A percentile compares a stretch with the other conserved stretches of the same genome.
Evolutionary conservation across 2,888 invertebrate genomes (phyloP).

Genomic region (Acleris cristana): DNA sequence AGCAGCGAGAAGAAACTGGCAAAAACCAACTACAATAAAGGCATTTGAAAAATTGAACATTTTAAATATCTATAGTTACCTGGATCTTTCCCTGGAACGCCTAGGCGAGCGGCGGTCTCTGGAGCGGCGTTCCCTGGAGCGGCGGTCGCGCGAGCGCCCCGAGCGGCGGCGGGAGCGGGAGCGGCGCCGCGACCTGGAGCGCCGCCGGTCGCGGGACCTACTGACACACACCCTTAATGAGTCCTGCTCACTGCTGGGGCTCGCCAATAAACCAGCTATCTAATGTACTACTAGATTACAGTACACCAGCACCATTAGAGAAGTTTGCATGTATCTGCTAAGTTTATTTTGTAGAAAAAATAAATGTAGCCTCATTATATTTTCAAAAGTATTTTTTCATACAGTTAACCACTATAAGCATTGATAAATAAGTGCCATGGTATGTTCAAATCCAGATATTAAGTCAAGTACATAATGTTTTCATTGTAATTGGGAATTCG

Average conservation of each 20-base stretch:
- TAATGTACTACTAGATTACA: neutral
- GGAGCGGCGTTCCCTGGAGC: conserved; percentile 69
- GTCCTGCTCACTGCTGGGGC: no score
- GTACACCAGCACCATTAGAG: no score
- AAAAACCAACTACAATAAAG: neutral
- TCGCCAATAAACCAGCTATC: neutral
- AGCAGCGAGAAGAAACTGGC: neutral
- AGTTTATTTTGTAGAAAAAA: no score
- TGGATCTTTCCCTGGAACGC: conserved; percentile 65
- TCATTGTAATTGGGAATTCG: no score
- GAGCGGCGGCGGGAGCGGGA: conserved; percentile 71
- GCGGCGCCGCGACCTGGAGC: conserved; percentile 72
- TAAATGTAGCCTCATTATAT: no score
- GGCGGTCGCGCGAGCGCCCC: conserved; percentile 69
- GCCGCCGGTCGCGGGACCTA: conserved; percentile 73
- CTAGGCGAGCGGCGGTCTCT: conserved; percentile 55
- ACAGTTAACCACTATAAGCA: no score
- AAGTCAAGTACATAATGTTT: no score
- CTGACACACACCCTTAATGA: neutral
- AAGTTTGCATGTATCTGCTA: no score
- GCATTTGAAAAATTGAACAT: neutral
- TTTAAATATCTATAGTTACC: conserved; percentile 50
- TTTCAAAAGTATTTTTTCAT: no score
- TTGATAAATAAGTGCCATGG: no score
- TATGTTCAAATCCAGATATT: no score